Evolutionary conservation across 2,888 invertebrate species (phyloP), one percentile per base, ranked within the genome.

Genomic region (Temnothorax unifasciatus): DNA sequence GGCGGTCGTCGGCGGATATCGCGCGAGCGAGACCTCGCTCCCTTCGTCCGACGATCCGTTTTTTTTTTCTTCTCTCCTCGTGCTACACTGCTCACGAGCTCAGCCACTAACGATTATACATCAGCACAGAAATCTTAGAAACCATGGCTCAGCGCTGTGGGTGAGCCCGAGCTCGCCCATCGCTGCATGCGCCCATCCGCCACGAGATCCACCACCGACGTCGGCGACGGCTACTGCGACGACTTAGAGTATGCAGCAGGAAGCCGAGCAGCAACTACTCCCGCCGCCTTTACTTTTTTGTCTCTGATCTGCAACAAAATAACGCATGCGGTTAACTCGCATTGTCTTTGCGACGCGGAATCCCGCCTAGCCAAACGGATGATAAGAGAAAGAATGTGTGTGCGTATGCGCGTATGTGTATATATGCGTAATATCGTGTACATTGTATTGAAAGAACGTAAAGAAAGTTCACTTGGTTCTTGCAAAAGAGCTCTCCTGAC

Each of bases 271-370:
- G 97, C 98, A 98, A 97, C 98, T 98, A 96, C 98, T 98, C 93
- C 98, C 98, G 92, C 98, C 98, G 91, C 98, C 98, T 97, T 98
- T 98, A 96, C 98, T 98, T 96, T 98, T 98, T 96, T 98, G 98
- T 96, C 98, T 97, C 96, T 98, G 98, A 97, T 98, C 98, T 98
- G 96, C 92, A 97, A 96, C 94, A 94, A 71, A 91, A 87, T 81
- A 57, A 13, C 29, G 13, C 4, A 6, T 61, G 11, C 4, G 8
- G 3, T 41, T 68, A 4, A 21, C 1, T 52, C 63, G 18, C 9
- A 11, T 25, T 25, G 21, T 8, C 18, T 15, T 11, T 9, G 34
- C 34, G 34, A 34, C 6, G 34, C 34, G 6, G 6, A 34, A 0
- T 34, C 6, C 6, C 6, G 34, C 34, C 34, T 34, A 34, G 34